These are phyloP conservation scores for Phoxinus phoxinus DNA, from an alignment of 2,113 vertebrate species.

Conservation along the genomic window DNA sequence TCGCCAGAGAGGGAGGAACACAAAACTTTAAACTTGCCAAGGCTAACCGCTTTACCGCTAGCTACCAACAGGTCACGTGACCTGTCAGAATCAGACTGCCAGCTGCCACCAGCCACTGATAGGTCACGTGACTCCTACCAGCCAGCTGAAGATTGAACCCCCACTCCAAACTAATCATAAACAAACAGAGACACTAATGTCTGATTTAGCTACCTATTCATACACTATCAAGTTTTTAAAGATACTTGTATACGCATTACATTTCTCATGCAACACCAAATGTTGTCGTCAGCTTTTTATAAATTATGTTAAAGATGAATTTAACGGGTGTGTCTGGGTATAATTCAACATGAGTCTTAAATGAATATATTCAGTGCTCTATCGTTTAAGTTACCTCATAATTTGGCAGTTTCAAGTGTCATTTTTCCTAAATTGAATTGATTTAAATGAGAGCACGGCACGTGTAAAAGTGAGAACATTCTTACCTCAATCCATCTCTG, in stretches of 20 bases:
- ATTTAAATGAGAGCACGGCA: neutral
- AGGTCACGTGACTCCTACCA: too few relatives aligned
- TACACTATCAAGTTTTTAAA: neutral
- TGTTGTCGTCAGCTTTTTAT: neutral
- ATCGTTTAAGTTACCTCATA: neutral
- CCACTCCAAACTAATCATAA: too few relatives aligned
- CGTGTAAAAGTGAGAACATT: neutral
- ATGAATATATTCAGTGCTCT: neutral
- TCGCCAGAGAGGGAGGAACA: too few relatives aligned
- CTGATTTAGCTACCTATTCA: neutral
- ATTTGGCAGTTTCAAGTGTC: too few relatives aligned
- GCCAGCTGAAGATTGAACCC: too few relatives aligned
- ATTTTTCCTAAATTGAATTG: neutral
- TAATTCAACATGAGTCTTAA: neutral
- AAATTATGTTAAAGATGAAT: neutral
- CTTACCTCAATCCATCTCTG: conserved; percentile 92
- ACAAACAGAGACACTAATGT: neutral
- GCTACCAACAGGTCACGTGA: too few relatives aligned
- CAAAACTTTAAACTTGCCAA: too few relatives aligned
- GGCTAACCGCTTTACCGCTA: too few relatives aligned
- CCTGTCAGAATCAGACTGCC: too few relatives aligned
- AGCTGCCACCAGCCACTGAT: too few relatives aligned
- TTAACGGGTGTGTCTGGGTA: neutral
- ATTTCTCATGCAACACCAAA: neutral
- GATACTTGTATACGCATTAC: neutral